These are phyloP conservation scores for Hippasteria phrygiana DNA, from an alignment of 53 echinoderm and acorn worm species.

Conservation along the genomic window DNA sequence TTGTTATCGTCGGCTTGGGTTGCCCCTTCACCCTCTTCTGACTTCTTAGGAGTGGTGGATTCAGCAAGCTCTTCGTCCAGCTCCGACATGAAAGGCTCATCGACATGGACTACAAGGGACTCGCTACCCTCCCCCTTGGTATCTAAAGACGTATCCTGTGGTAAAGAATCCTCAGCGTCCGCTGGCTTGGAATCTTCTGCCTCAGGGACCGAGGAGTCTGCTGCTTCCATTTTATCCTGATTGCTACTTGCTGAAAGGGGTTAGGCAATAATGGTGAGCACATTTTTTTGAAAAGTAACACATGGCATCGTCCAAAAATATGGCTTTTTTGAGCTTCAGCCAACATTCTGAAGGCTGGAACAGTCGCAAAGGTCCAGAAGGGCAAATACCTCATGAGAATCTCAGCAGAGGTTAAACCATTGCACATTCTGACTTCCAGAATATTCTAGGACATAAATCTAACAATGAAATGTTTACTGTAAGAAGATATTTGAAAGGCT, in stretches of 20 bases:
- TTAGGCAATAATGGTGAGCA: constrained; percentile 64
- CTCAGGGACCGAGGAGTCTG: constrained; percentile 52
- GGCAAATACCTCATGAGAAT: constrained; percentile 7
- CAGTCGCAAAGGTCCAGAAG: constrained; percentile 10
- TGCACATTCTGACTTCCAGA: neutral
- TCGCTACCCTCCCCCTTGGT: constrained; percentile 81
- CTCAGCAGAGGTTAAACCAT: constrained; percentile 25
- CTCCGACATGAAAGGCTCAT: constrained; percentile 91
- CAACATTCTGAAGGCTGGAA: constrained; percentile 8
- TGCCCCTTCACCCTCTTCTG: constrained; percentile 54
- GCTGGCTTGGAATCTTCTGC: constrained; percentile 62
- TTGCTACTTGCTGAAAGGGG: constrained; percentile 78
- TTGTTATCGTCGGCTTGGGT: constrained; percentile 50
- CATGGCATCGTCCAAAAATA: constrained; percentile 21
- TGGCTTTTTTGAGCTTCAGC: constrained; percentile 4
- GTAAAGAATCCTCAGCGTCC: constrained; percentile 30
- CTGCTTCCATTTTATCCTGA: constrained; percentile 64
- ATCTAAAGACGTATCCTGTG: constrained; percentile 40
- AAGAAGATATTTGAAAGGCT: constrained; percentile 29
- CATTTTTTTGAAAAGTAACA: constrained; percentile 29
- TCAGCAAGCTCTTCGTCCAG: constrained; percentile 91
- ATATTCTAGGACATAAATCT: neutral
- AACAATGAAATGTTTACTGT: neutral
- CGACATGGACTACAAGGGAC: constrained; percentile 96
- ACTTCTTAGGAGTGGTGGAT: constrained; percentile 46